phyloP scores from a whole-genome alignment of 1,140 invertebrate species.

The Venturia canescens region DNA sequence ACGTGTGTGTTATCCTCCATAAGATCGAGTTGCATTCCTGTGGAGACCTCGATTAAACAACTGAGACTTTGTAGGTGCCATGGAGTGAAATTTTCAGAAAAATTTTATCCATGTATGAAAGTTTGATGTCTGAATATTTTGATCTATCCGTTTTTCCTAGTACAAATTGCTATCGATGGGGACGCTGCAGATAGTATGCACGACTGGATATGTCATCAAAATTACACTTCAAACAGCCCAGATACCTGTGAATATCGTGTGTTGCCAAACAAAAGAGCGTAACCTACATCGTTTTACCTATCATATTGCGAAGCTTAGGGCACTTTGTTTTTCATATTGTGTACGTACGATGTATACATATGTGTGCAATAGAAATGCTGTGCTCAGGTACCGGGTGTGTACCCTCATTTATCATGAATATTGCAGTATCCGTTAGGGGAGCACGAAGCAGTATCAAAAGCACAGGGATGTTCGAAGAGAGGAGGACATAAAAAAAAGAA shows the following conservation, averaged over 20 bases:
- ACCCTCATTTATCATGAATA: constrained; percentile 63
- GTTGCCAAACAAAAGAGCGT: neutral
- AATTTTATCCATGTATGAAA: too few relatives aligned
- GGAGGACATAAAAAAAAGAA: neutral
- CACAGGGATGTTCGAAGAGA: constrained; percentile 8
- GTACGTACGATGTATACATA: constrained; percentile 8
- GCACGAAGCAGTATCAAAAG: neutral
- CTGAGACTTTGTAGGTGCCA: too few relatives aligned
- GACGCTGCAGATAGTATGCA: neutral
- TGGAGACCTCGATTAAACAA: too few relatives aligned
- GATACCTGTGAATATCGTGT: neutral
- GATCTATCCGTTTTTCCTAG: neutral
- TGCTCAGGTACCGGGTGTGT: constrained; percentile 49
- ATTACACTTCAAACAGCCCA: too few relatives aligned
- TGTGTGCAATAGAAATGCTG: neutral
- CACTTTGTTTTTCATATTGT: neutral
- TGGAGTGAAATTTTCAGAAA: too few relatives aligned
- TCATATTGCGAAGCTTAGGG: neutral
- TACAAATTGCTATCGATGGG: constrained; percentile 34
- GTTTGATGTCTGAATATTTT: too few relatives aligned
- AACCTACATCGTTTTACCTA: neutral
- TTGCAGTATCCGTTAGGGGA: constrained; percentile 49
- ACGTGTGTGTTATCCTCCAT: too few relatives aligned
- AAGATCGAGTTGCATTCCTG: too few relatives aligned
- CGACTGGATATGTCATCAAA: too few relatives aligned